Conservation (phyloP, 2,888 invertebrate genomes). For the Teleiodes luculella region DNA sequence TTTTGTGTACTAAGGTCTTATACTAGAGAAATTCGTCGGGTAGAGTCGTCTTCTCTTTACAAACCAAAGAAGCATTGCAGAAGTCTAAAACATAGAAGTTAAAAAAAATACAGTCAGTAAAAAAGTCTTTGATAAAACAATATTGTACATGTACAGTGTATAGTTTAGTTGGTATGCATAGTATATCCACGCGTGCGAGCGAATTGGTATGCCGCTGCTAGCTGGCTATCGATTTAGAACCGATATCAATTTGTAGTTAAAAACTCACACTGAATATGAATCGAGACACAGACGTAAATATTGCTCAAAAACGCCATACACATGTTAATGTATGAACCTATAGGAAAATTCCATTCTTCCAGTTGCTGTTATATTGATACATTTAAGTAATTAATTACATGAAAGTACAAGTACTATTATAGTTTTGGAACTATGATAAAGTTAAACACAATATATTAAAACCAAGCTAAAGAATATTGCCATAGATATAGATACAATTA, state of each 20-base stretch:
- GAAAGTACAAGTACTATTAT: too few relatives aligned
- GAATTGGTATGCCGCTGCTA: slow-evolving; percentile 57
- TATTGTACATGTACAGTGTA: background rate
- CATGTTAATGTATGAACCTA: background rate
- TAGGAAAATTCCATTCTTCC: slow-evolving; percentile 11
- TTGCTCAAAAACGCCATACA: slow-evolving; percentile 18
- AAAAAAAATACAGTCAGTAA: too few relatives aligned
- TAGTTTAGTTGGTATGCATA: slow-evolving; percentile 57
- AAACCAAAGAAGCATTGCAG: too few relatives aligned
- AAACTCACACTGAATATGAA: slow-evolving; percentile 48
- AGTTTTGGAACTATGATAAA: too few relatives aligned
- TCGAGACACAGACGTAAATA: slow-evolving; percentile 32
- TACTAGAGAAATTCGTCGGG: too few relatives aligned
- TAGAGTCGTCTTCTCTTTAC: too few relatives aligned
- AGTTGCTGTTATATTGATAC: too few relatives aligned
- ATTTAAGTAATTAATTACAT: background rate
- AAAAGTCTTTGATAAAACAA: background rate
- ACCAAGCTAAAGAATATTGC: too few relatives aligned
- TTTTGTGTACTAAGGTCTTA: too few relatives aligned
- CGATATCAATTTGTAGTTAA: slow-evolving; percentile 72
- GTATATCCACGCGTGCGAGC: slow-evolving; percentile 42
- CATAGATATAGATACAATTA: too few relatives aligned
- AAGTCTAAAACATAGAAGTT: too few relatives aligned
- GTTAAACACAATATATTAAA: too few relatives aligned
- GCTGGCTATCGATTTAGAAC: slow-evolving; percentile 59